Percentiles rank a stretch among this genome's conserved stretches.
phyloP scores from a whole-genome alignment of 2,797 vertebrate species.

The Agapornis canus region DNA sequence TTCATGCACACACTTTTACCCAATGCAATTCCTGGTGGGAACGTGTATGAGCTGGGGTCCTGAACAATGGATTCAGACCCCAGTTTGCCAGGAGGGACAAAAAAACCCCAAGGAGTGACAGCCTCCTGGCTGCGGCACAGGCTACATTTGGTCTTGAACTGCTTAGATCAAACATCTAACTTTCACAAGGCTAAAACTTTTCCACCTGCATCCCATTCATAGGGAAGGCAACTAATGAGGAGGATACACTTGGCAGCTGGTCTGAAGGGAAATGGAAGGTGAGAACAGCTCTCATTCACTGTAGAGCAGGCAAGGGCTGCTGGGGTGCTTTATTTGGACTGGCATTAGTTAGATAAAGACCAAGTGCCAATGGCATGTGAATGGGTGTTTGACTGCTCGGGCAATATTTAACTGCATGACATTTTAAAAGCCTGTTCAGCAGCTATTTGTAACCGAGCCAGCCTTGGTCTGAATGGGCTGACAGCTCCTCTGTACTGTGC shows the following conservation, averaged over 20 bases:
- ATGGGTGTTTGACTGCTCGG: background rate
- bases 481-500: background rate
- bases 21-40: background rate
- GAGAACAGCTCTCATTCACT: background rate
- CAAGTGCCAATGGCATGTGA: background rate
- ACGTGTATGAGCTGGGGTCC: rapidly evolving
- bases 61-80: background rate
- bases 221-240: background rate
- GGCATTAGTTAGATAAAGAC: background rate
- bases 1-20: background rate
- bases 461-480: background rate
- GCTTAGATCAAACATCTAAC: background rate
- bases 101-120: background rate
- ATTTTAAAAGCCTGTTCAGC: background rate
- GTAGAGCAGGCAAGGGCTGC: background rate
- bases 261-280: background rate
- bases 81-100: background rate
- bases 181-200: background rate
- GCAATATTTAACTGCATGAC: background rate
- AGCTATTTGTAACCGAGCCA: background rate
- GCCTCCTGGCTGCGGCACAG: background rate
- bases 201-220: background rate
- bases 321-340: background rate
- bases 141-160: background rate
- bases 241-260: background rate